Conservation (phyloP, 2,888 invertebrate genomes). For the Tethea ocularis region DNA sequence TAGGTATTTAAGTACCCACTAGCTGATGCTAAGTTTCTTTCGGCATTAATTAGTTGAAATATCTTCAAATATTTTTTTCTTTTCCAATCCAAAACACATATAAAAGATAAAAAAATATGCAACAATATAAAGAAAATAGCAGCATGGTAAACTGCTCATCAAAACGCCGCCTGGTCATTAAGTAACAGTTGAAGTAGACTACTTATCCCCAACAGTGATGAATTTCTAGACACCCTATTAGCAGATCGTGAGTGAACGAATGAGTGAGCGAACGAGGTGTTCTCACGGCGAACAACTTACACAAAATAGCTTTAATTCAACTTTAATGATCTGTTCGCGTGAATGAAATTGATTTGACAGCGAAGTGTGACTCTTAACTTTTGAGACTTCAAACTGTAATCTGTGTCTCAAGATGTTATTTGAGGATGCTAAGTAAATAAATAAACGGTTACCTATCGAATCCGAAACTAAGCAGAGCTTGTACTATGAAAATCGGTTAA, state of each 20-base stretch:
- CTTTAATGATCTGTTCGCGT: slow-evolving; percentile 80
- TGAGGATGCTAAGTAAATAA: no score
- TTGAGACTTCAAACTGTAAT: slow-evolving; percentile 16
- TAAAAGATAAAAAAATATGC: neutral
- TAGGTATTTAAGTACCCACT: no score
- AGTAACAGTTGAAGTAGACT: slow-evolving; percentile 8
- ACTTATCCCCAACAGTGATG: slow-evolving; percentile 29
- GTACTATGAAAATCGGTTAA: no score
- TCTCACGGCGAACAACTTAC: slow-evolving; percentile 71
- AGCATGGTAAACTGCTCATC: neutral
- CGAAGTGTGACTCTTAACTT: slow-evolving; percentile 55
- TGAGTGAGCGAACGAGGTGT: slow-evolving; percentile 55
- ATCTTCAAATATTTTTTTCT: no score
- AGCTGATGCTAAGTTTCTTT: no score
- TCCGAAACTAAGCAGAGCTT: no score
- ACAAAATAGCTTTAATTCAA: slow-evolving; percentile 75
- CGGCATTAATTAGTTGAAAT: no score
- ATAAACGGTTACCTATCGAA: no score
- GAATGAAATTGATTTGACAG: slow-evolving; percentile 81
- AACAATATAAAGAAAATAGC: neutral
- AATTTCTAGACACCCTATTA: slow-evolving; percentile 43
- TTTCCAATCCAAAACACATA: neutral
- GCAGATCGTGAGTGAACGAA: slow-evolving; percentile 67
- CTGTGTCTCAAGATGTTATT: neutral
- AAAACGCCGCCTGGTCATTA: slow-evolving; percentile 1